A percentile compares a stretch with the other conserved stretches of the same genome.
Evolutionary conservation across 2,113 vertebrate genomes (phyloP).

Genomic region (Copsychus sechellarum): DNA sequence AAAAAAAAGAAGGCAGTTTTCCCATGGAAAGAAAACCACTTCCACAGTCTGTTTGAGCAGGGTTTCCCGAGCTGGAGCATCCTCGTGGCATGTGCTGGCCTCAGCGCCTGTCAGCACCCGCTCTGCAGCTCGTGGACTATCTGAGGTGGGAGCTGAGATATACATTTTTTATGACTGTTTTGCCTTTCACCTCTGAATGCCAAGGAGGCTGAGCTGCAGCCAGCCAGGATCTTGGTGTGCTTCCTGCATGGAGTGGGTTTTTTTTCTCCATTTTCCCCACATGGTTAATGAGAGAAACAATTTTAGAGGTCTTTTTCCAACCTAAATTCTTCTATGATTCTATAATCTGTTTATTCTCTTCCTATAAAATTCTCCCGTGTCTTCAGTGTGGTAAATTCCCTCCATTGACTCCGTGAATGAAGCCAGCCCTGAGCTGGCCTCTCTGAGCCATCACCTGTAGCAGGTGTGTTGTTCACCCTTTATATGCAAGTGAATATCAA

Average conservation of each 20-base stretch:
- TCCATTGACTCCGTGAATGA: accelerated
- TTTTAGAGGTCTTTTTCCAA: background rate
- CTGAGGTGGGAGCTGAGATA: background rate
- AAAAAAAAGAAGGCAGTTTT: background rate
- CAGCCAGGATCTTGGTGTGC: slow-evolving; percentile 12
- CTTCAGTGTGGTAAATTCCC: background rate
- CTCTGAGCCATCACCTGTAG: accelerated
- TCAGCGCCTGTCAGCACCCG: background rate
- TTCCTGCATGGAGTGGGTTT: background rate
- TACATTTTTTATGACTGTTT: slow-evolving; percentile 4
- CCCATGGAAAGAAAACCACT: slow-evolving; percentile 18
- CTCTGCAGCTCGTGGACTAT: background rate
- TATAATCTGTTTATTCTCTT: background rate
- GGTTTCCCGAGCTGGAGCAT: background rate
- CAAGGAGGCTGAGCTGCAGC: slow-evolving; percentile 10
- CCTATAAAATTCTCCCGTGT: background rate
- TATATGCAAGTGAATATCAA: background rate
- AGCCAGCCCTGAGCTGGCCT: background rate
- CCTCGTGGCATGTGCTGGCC: background rate
- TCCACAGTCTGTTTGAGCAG: background rate
- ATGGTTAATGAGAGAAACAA: background rate
- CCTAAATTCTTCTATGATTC: background rate
- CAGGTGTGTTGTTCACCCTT: background rate
- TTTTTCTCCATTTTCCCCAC: background rate
- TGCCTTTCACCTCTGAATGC: slow-evolving; percentile 29